Base-by-base conservation (phyloP, 2,113 vertebrate genomes). In the Gobius niger region DNA sequence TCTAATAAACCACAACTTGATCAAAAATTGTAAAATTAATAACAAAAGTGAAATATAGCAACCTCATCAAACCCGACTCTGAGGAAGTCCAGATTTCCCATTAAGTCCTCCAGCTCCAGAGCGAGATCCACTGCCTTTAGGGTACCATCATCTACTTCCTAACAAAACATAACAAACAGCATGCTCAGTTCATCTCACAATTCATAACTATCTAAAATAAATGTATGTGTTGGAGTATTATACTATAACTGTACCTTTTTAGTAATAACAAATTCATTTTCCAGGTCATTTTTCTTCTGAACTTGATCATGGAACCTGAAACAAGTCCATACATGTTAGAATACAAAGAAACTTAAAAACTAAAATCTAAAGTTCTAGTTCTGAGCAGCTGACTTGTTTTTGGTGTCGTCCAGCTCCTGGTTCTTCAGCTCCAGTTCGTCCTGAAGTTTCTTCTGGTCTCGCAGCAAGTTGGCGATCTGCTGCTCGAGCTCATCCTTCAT, bases 31-130 rank as follows among this genome's bases (percentile, higher is more conserved):
- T 5, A 18, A 16, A 7, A 13, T 9, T 4, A 4, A 24, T 34
- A 47, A 7, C 7, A 16, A 47, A 50, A 16, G 7, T 1, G 6
- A 15, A 18, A 44, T 7, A 13, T 19, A 24, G 7, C 12, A 62
- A 95, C 94, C 91, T 94, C 94, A 9, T 92, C 84, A 62, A 78
- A 93, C 8, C 92, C 91, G 7, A 69, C 63, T 63, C 85, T 88
- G 56, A 92, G 85, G 83, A 93, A 93, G 13, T 92, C 88, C 62
- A 94, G 80, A 64, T 92, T 84, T 42, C 87, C 86, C 8, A 73
- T 83, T 57, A 90, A 77, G 9, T 91, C 88, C 47, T 92, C 93
- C 79, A 93, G 75, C 7, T 91, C 89, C 59, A 93, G 82, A 49
- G 85, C 90, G 46, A 88, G 67, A 2, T 85, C 77, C 4, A 92